Conservation (phyloP, 1,140 invertebrate species). For the Latrodectus geometricus region DNA sequence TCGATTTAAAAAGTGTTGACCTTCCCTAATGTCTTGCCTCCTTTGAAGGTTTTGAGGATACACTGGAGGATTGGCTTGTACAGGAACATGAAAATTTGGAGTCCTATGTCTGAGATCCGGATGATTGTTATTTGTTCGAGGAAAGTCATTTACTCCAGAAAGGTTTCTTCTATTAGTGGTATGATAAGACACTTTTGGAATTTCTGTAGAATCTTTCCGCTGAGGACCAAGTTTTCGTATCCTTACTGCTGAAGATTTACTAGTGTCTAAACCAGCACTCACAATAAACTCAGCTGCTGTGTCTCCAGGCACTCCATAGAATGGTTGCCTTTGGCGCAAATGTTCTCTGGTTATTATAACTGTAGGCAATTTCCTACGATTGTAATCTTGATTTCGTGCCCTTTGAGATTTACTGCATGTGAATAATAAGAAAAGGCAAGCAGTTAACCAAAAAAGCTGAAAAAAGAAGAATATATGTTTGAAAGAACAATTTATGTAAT, state of each 20-base stretch:
- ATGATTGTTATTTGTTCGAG: neutral
- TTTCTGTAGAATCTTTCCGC: neutral
- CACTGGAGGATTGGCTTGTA: neutral
- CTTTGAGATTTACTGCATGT: neutral
- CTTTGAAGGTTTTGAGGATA: slow-evolving; percentile 1
- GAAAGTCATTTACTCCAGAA: neutral
- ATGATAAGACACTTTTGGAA: neutral
- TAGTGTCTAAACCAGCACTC: slow-evolving; percentile 38
- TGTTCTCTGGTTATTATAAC: slow-evolving; percentile 50
- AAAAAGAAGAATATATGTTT: neutral
- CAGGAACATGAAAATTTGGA: neutral
- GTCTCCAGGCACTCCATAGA: slow-evolving; percentile 27
- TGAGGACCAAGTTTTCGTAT: slow-evolving; percentile 16
- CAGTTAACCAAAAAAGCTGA: neutral
- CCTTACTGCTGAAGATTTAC: slow-evolving; percentile 33
- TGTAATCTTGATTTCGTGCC: neutral
- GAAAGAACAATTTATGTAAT: neutral
- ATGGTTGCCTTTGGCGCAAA: slow-evolving; percentile 1
- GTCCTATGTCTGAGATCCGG: neutral
- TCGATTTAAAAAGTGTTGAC: neutral
- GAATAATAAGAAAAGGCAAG: neutral
- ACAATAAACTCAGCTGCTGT: slow-evolving; percentile 53
- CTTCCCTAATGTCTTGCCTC: slow-evolving; percentile 4
- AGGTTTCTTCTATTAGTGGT: neutral
- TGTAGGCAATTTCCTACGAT: slow-evolving; percentile 15